phyloP scores from a whole-genome alignment of 1,140 invertebrate genomes.

The Hylyphantes graminicola region DNA sequence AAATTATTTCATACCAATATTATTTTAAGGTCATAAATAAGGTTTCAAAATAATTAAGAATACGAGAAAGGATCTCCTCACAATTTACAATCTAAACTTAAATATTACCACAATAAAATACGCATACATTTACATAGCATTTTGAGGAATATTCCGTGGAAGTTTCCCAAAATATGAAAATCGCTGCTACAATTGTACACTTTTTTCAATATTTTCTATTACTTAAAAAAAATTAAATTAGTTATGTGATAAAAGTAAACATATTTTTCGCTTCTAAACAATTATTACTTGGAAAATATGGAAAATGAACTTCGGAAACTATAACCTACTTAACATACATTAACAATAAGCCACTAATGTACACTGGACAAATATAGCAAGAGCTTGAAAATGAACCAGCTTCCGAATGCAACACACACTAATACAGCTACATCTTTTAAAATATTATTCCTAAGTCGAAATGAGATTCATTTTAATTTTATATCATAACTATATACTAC shows the following conservation, averaged over 20 bases:
- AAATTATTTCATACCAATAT: no score
- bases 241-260: background rate
- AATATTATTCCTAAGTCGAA: constrained; percentile 36
- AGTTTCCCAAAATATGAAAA: no score
- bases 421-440: constrained; percentile 37
- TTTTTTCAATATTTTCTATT: no score
- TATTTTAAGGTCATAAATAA: no score
- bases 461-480: constrained; percentile 35
- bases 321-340: constrained; percentile 33
- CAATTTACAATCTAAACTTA: no score
- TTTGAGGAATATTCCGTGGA: no score
- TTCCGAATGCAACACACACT: constrained; percentile 25
- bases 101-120: no score
- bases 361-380: constrained; percentile 32
- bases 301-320: constrained; percentile 38
- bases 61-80: no score
- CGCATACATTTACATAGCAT: no score
- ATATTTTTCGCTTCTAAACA: constrained; percentile 13
- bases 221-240: no score
- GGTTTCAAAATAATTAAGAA: no score
- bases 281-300: background rate
- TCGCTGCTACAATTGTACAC: no score
- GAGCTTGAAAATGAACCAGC: constrained; percentile 18
- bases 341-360: constrained; percentile 42
- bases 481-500: constrained; percentile 17